A percentile compares a stretch with the other conserved stretches of the same genome.
These are phyloP conservation scores for Jacana jacana DNA, from an alignment of 2,113 vertebrate genomes.

Conservation along the genomic window DNA sequence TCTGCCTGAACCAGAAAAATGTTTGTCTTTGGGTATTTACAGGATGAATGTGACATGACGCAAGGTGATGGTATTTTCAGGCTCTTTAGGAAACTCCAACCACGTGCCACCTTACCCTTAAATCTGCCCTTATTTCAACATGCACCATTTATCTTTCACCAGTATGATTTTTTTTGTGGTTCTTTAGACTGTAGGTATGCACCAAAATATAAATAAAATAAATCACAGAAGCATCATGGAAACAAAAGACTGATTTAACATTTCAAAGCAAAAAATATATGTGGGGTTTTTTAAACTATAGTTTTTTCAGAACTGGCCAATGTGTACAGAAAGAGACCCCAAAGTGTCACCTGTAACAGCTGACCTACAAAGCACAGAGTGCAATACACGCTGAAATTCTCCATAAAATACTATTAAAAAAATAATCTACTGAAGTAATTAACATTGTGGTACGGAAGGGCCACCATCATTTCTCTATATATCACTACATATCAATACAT, in stretches of 20 bases:
- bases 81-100: not conserved
- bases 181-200: not conserved
- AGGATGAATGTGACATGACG: fast-evolving
- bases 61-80: not conserved
- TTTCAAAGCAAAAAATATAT: not conserved
- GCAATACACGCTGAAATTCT: not conserved
- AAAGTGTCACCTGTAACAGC: not conserved
- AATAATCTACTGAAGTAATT: not conserved
- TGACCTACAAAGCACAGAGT: not conserved
- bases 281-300: not conserved
- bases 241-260: not conserved
- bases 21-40: not conserved
- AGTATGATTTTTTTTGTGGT: fast-evolving
- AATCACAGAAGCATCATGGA: not conserved
- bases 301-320: not conserved
- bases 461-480: not conserved
- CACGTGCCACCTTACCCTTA: not conserved
- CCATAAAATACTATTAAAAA: not conserved
- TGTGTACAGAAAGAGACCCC: not conserved
- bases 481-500: not conserved
- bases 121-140: not conserved
- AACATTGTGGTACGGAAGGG: not conserved
- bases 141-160: not conserved
- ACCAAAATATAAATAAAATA: not conserved
- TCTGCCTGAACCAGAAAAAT: not conserved